Evolutionary conservation across 2,113 vertebrate species (phyloP).

Genomic region (Corvus moneduloides): DNA sequence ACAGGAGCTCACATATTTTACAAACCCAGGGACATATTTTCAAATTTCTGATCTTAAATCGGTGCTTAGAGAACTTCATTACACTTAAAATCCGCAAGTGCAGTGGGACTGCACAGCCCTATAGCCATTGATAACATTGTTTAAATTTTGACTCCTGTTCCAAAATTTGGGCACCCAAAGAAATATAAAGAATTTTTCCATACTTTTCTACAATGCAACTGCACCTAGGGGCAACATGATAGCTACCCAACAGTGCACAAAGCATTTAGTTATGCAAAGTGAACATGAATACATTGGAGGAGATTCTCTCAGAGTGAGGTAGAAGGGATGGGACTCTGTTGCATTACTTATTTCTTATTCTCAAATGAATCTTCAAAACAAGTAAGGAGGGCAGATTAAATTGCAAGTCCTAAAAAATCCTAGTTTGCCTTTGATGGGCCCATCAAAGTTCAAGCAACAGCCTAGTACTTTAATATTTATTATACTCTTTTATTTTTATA

Average conservation of each 20-base stretch:
- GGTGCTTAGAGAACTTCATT: not conserved
- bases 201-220: not conserved
- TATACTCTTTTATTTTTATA: constrained; percentile 44
- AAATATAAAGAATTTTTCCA: not conserved
- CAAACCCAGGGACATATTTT: not conserved
- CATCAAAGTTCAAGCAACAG: not conserved
- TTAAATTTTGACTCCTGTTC: not conserved
- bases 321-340: not conserved
- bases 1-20: not conserved
- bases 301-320: not conserved
- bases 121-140: not conserved
- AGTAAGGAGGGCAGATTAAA: not conserved
- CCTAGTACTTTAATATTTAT: constrained; percentile 17
- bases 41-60: not conserved
- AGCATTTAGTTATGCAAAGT: not conserved
- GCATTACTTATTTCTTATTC: not conserved
- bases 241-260: not conserved
- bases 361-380: constrained; percentile 26
- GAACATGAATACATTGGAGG: not conserved
- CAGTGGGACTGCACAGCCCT: not conserved
- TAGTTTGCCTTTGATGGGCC: constrained; percentile 29
- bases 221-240: not conserved
- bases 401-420: constrained; percentile 14
- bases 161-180: not conserved
- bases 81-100: not conserved